Evolutionary conservation across 2,888 invertebrate genomes (phyloP).

Genomic region (Lepeophtheirus nordmannii): DNA sequence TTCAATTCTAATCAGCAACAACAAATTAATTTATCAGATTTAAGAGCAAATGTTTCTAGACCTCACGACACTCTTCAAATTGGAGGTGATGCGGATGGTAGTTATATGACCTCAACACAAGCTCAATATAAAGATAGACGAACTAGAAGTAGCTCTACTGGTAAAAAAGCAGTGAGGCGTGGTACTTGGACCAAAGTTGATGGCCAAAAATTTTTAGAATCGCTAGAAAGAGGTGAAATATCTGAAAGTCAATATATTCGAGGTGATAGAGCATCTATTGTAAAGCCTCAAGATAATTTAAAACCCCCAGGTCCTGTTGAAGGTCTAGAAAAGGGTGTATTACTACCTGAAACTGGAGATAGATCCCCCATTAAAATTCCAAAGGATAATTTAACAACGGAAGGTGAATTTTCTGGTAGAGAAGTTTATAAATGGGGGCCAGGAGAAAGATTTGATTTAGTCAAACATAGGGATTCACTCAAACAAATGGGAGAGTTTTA

Average conservation of each 20-base stretch:
- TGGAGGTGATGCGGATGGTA: background rate
- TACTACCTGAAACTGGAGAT: conserved; percentile 30
- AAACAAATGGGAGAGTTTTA: conserved; percentile 44
- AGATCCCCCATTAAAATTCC: too few species aligned
- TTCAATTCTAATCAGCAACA: background rate
- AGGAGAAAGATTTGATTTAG: conserved; percentile 40
- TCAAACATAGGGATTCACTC: conserved; percentile 41
- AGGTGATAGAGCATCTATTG: conserved; percentile 33
- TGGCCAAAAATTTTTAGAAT: conserved; percentile 42
- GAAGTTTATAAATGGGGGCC: conserved; percentile 7
- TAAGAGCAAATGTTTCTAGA: background rate
- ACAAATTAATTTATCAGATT: background rate
- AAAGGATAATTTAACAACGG: conserved; percentile 29
- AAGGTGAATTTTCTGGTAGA: conserved; percentile 27
- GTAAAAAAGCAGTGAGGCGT: conserved; percentile 39
- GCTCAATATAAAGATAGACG: background rate
- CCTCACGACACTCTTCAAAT: conserved; percentile 8
- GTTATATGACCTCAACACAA: background rate
- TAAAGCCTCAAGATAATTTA: conserved; percentile 37
- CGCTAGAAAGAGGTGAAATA: conserved; percentile 28
- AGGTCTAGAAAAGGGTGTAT: conserved; percentile 34
- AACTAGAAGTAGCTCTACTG: background rate
- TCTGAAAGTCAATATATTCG: conserved; percentile 30
- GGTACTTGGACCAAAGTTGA: conserved; percentile 58
- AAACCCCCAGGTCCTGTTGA: conserved; percentile 28